Percentiles rank a stretch among this genome's conserved stretches.
Conservation (phyloP, 2,888 invertebrate species). For the Nemotelus nigrinus region DNA sequence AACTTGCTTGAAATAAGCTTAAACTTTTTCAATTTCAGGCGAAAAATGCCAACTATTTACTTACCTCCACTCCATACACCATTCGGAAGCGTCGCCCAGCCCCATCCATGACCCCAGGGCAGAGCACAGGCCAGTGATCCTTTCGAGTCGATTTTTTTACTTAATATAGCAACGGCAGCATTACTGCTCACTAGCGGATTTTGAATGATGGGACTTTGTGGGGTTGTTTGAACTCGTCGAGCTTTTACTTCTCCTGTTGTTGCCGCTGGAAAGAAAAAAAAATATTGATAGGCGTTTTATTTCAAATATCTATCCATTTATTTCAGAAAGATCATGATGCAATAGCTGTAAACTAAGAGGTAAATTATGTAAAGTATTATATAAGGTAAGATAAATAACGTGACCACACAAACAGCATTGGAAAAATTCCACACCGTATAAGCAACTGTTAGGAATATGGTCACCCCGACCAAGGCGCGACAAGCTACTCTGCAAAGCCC, state of each 20-base stretch:
- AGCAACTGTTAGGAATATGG: too few relatives aligned
- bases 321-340: too few relatives aligned
- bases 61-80: conserved; percentile 74
- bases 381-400: too few relatives aligned
- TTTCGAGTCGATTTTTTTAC: conserved; percentile 64
- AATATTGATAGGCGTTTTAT: too few relatives aligned
- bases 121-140: conserved; percentile 63
- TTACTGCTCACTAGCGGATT: conserved; percentile 64
- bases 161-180: conserved; percentile 64
- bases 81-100: conserved; percentile 76
- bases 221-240: conserved; percentile 55
- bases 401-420: too few relatives aligned
- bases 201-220: conserved; percentile 51
- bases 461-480: too few relatives aligned
- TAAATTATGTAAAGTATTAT: too few relatives aligned
- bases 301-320: too few relatives aligned
- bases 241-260: conserved; percentile 67
- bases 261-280: conserved; percentile 63
- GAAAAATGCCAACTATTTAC: conserved; percentile 53
- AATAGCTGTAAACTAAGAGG: too few relatives aligned
- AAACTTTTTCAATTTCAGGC: not conserved
- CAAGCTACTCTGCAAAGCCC: too few relatives aligned
- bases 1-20: not conserved
- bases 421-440: too few relatives aligned
- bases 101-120: conserved; percentile 80